These are phyloP conservation scores for Cherax destructor DNA, from an alignment of 1,140 invertebrate genomes.

Conservation along the genomic window DNA sequence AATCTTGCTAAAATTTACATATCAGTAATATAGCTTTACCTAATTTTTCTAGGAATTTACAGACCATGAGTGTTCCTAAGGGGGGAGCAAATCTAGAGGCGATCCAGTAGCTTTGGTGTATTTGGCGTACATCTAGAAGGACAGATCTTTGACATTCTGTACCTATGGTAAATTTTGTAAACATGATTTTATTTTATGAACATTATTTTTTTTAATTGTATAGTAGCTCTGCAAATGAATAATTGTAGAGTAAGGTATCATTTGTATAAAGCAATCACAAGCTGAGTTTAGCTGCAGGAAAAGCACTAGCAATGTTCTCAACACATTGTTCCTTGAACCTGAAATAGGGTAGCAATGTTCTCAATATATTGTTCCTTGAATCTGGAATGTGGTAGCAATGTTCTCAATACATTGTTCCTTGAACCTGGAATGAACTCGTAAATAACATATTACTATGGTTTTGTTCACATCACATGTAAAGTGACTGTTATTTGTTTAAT, in stretches of 20 bases:
- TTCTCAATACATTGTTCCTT: not conserved
- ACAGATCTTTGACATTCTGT: not conserved
- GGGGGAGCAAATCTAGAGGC: too few species aligned
- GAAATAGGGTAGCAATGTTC: not conserved
- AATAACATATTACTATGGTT: not conserved
- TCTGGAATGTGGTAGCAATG: too few species aligned
- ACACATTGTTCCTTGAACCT: not conserved
- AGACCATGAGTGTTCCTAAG: too few species aligned
- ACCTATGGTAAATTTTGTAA: not conserved
- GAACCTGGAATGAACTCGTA: not conserved
- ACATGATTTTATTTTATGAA: slow-evolving; percentile 1
- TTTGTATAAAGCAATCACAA: not conserved
- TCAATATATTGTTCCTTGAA: too few species aligned
- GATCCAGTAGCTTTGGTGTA: not conserved
- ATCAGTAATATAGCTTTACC: too few species aligned
- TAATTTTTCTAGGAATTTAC: too few species aligned
- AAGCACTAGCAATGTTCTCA: not conserved
- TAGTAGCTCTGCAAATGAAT: not conserved
- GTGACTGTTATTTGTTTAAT: slow-evolving; percentile 1
- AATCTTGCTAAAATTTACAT: too few species aligned
- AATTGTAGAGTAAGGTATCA: not conserved
- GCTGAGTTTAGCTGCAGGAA: not conserved
- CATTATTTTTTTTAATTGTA: not conserved
- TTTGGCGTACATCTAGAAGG: not conserved
- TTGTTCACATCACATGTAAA: too few species aligned